These are phyloP conservation scores for Drosophila ustulata DNA, from an alignment of 2,888 invertebrate genomes.

Conservation along the genomic window DNA sequence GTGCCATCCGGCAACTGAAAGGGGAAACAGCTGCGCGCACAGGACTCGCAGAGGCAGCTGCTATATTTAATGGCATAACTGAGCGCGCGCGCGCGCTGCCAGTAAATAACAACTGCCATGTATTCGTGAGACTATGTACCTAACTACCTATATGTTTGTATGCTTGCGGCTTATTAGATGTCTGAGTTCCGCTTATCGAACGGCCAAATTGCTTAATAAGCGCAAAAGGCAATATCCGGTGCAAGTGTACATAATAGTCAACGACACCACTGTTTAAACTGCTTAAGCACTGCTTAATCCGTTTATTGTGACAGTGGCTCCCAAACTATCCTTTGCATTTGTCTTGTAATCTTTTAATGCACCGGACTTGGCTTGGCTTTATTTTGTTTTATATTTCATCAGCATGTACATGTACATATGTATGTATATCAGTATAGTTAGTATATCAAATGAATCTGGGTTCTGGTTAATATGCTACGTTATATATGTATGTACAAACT, in stretches of 20 bases:
- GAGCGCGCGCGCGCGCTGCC: conserved; percentile 32
- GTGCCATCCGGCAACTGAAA: conserved; percentile 66
- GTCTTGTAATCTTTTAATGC: too few relatives aligned
- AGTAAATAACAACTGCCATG: conserved; percentile 23
- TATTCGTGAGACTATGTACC: not conserved
- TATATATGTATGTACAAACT: conserved; percentile 16
- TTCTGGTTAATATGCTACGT: conserved; percentile 9
- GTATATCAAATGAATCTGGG: not conserved
- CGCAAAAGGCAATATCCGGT: conserved; percentile 56
- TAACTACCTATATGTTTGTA: conserved; percentile 1
- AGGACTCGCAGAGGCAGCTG: conserved; percentile 70
- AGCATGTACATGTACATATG: too few relatives aligned
- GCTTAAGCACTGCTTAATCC: conserved; percentile 8
- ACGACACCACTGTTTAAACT: conserved; percentile 29
- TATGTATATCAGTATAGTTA: too few relatives aligned
- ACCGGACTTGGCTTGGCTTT: too few relatives aligned
- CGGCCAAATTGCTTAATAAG: conserved; percentile 65
- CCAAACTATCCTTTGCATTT: conserved; percentile 1
- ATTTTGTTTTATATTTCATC: too few relatives aligned
- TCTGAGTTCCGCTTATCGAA: conserved; percentile 44
- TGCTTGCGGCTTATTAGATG: conserved; percentile 11
- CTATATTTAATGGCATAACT: conserved; percentile 56
- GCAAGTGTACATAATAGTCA: conserved; percentile 20
- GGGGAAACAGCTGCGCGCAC: conserved; percentile 71
- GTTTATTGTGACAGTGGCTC: not conserved